These are phyloP conservation scores for Prenolepis imparis DNA, from an alignment of 2,888 invertebrate genomes.

Conservation along the genomic window DNA sequence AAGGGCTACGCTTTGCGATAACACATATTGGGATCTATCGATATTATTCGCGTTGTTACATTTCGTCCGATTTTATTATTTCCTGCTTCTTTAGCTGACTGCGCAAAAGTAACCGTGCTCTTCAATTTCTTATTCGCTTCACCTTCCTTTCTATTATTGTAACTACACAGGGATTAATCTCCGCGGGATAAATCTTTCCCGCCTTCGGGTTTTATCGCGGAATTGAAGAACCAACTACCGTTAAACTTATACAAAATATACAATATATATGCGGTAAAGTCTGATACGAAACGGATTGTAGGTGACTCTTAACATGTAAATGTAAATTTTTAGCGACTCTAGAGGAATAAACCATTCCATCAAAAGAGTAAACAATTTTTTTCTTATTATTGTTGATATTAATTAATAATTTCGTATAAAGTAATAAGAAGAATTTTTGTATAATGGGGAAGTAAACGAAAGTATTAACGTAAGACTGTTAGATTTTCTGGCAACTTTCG, in stretches of 20 bases:
- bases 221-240: slow-evolving; percentile 62
- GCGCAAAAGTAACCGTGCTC: slow-evolving; percentile 21
- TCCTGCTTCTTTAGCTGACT: neutral
- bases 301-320: neutral
- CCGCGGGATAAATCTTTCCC: neutral
- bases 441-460: neutral
- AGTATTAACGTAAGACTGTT: neutral
- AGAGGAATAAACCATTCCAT: no score
- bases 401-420: slow-evolving; percentile 4
- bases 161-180: neutral
- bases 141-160: slow-evolving; percentile 14
- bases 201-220: slow-evolving; percentile 62
- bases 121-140: neutral
- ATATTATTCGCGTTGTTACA: neutral
- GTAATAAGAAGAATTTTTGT: neutral
- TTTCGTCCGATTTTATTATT: neutral
- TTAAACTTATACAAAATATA: slow-evolving; percentile 56
- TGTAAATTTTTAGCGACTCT: slow-evolving; percentile 11
- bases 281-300: slow-evolving; percentile 51
- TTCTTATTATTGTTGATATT: neutral
- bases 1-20: neutral
- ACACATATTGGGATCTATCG: neutral
- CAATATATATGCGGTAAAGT: slow-evolving; percentile 31
- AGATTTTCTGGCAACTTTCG: neutral
- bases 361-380: neutral